These are phyloP conservation scores for Papilio polyxenes DNA, from an alignment of 1,140 invertebrate genomes.

Conservation along the genomic window DNA sequence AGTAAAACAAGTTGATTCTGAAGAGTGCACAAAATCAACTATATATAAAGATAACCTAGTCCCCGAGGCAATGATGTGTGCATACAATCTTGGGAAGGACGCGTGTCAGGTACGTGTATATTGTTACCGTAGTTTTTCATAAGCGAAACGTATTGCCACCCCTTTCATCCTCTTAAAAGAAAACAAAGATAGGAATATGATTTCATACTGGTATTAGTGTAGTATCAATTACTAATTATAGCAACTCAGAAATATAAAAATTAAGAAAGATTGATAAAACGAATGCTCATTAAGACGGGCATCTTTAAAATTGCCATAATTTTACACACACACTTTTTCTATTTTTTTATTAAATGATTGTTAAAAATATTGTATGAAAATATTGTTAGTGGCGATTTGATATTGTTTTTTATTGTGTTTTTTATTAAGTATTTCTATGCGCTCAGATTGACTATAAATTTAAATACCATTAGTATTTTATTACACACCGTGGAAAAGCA, in stretches of 20 bases:
- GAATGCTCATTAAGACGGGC: background rate
- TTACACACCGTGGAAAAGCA: background rate
- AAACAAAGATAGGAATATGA: background rate
- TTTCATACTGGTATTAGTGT: background rate
- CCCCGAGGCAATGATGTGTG: constrained; percentile 77
- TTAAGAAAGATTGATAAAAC: background rate
- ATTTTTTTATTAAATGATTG: background rate
- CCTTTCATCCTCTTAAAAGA: background rate
- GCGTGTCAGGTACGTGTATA: constrained; percentile 78
- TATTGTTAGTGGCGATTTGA: background rate
- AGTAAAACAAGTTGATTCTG: constrained; percentile 61
- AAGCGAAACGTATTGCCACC: no score
- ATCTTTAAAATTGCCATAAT: background rate
- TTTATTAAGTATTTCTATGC: background rate
- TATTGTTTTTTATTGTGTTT: background rate
- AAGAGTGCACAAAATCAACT: constrained; percentile 60
- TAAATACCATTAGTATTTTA: constrained; percentile 15
- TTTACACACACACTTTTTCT: no score
- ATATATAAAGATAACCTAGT: constrained; percentile 72
- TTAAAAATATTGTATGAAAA: background rate
- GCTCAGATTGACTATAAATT: background rate
- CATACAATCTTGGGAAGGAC: constrained; percentile 78
- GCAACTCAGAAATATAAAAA: background rate
- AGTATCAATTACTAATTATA: no score
- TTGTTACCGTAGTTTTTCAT: background rate